Conservation (phyloP, 1,140 invertebrate genomes). For the Sycophaga agraensis region DNA sequence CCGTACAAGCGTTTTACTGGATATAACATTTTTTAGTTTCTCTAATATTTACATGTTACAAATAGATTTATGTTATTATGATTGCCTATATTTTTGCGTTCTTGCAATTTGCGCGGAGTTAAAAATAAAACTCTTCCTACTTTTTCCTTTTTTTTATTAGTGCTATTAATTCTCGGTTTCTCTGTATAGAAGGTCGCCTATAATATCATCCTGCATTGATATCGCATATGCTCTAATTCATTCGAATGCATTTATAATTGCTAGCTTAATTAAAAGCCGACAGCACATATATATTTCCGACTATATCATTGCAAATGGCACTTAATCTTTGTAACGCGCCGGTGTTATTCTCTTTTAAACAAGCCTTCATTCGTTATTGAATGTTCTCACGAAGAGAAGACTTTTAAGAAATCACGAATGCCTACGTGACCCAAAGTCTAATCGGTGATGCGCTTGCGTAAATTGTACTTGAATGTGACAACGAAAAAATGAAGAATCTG, state of each 20-base stretch:
- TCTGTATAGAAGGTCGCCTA: background rate
- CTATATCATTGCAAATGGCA: background rate
- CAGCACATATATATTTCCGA: background rate
- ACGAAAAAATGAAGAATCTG: background rate
- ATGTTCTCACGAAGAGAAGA: background rate
- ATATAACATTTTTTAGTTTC: no score
- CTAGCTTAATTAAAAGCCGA: slow-evolving; percentile 7
- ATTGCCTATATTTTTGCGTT: no score
- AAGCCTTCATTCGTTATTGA: background rate
- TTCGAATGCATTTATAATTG: background rate
- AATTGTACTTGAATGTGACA: background rate
- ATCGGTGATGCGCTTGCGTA: no score
- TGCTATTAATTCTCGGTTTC: no score
- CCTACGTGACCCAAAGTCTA: background rate
- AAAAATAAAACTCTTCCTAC: no score
- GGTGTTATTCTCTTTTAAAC: no score
- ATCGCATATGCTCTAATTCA: background rate
- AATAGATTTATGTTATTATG: no score
- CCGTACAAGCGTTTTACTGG: no score
- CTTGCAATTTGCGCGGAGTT: no score
- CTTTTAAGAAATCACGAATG: background rate
- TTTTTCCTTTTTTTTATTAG: no score
- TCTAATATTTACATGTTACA: no score
- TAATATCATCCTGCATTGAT: background rate
- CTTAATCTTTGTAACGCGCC: background rate